Base-by-base conservation (phyloP, 2,888 invertebrate genomes). In the Masnerella sp. region DNA sequence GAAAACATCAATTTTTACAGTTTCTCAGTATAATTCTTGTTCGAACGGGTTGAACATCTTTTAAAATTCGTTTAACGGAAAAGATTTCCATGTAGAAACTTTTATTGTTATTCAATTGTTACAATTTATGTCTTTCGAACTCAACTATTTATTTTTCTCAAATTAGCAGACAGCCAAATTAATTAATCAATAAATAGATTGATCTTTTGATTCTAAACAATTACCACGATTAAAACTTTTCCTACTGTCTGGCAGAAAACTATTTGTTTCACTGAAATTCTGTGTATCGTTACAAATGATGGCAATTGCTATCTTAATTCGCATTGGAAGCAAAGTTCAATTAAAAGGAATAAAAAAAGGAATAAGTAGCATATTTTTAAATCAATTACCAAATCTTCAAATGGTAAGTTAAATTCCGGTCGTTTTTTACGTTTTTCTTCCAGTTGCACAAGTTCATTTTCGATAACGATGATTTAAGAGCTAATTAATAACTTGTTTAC, bases 221-320 rank as follows among this genome's bases (percentile, higher is more conserved):
- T 14, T 11, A 14, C 11, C 11, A 49, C 8, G 12, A 49, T 34
- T 11, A 11, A 49, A 49, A 14, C 22, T 22, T 22, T 17, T 38
- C 20, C 17, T 2, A 22, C 1, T n/a, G 38, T 28, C 17, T 11
- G 28, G 15, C 12, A 3, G 5, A n/a, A 49, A n/a, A 14, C n/a
- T 28, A 36, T 36, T 59, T 59, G 36, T 25, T 45, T 25, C 45
- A 47, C 45, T 45, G 36, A 45, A 59, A 45, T 12, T 36, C 58
- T 15, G 7, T 5, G 5, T n/a, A 22, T 11, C 34, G 12, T 8
- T 56, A 56, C 42, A 32, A 56, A 56, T 47, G 45, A 28, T 36
- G 36, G 45, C 45, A 45, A 45, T 59, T 36, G 36, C 45, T 59
- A 59, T 47, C 45, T 45, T 59, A 47, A 59, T 36, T 36, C 36